Evolutionary conservation across 2,888 invertebrate species (phyloP).

Genomic region (Andrena fulva): DNA sequence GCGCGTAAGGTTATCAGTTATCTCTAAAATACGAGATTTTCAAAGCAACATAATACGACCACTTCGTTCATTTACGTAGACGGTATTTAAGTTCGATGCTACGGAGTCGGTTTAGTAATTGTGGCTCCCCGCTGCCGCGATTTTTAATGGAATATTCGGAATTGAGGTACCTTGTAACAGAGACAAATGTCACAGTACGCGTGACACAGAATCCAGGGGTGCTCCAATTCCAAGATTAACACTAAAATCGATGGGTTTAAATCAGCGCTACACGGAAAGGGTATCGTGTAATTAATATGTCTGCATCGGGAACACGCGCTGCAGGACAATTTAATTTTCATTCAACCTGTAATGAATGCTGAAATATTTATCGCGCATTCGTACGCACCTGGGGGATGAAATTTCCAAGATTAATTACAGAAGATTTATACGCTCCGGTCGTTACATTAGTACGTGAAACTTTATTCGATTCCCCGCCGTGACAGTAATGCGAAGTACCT

Average conservation of each 20-base stretch:
- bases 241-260: constrained; percentile 57
- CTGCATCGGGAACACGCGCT: constrained; percentile 22
- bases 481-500: background rate
- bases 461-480: background rate
- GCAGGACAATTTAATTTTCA: constrained; percentile 57
- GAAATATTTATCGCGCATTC: constrained; percentile 43
- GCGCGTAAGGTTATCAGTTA: constrained; percentile 12
- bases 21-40: constrained; percentile 3
- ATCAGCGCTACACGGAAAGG: constrained; percentile 55
- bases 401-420: constrained; percentile 34
- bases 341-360: constrained; percentile 61
- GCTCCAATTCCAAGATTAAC: constrained; percentile 53
- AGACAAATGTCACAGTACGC: constrained; percentile 16
- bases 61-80: background rate
- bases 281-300: constrained; percentile 52
- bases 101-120: background rate
- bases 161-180: background rate
- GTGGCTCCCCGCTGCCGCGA: background rate
- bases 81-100: no score
- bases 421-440: background rate
- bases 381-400: background rate
- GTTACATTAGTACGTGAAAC: background rate
- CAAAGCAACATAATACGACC: background rate
- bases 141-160: constrained; percentile 22
- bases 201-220: constrained; percentile 42